phyloP scores from a whole-genome alignment of 2,797 vertebrate species.

The Phaenicophaeus curvirostris region DNA sequence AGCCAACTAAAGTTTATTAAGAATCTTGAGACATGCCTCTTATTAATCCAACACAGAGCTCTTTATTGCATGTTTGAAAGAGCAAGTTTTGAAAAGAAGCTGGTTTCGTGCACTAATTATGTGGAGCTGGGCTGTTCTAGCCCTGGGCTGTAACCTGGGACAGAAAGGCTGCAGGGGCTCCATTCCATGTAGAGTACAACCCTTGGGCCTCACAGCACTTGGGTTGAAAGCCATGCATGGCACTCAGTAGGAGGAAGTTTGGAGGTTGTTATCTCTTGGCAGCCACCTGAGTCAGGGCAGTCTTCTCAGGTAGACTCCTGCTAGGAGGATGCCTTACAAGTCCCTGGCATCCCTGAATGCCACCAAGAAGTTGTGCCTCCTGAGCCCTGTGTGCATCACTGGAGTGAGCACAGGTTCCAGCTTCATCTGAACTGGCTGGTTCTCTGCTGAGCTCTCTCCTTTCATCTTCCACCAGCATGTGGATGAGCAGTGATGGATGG shows the following conservation, averaged over 20 bases:
- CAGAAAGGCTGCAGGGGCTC: neutral
- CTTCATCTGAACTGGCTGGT: neutral
- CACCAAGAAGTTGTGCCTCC: neutral
- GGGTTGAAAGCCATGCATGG: neutral
- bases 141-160: neutral
- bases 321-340: neutral
- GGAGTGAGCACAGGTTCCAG: neutral
- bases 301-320: neutral
- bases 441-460: neutral
- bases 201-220: neutral
- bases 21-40: conserved; percentile 11
- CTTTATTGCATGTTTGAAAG: conserved; percentile 13
- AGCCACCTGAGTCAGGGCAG: neutral
- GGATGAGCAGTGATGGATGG: neutral
- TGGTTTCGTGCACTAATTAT: neutral
- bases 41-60: conserved; percentile 20
- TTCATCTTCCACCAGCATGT: neutral
- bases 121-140: neutral
- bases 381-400: neutral
- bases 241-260: neutral
- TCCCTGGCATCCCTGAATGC: neutral
- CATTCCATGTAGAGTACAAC: fast-evolving
- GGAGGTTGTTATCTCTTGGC: neutral
- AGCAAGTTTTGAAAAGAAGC: neutral
- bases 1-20: conserved; percentile 48